Base-by-base conservation (phyloP, 2,888 invertebrate genomes). In the Nemapogon koenigi region DNA sequence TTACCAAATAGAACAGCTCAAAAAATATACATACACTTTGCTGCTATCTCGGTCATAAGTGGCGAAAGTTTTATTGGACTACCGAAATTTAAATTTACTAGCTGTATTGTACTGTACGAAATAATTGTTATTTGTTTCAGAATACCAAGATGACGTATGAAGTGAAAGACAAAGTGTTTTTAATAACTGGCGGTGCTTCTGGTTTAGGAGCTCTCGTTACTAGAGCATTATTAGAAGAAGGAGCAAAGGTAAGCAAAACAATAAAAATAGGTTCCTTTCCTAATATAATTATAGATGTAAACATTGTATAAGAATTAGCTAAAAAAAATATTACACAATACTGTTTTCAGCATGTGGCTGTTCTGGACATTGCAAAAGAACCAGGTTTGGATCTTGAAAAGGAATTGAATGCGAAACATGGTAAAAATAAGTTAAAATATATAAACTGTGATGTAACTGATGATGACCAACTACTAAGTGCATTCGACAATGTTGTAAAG, bases 101-200 rank as follows among this genome's bases (percentile, higher is more conserved):
- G n/a, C n/a, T n/a, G n/a, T n/a, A n/a, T n/a, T n/a, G n/a, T n/a
- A n/a, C n/a, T n/a, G n/a, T n/a, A n/a, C n/a, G n/a, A n/a, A n/a
- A n/a, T n/a, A n/a, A n/a, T n/a, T n/a, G n/a, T n/a, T n/a, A n/a
- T 28, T 28, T 28, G 11, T 4, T 28, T 11, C 28, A 28, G 28
- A 28, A 11, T 26, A 26, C 3, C 19, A 39, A 14, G 8, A 49
- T 48, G 57, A 44, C 41, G 29, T 56, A 54, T 49, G 52, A 54
- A 15, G 54, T 59, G 46, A 49, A 51, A 36, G 44, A 54, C 30
- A 60, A 59, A 49, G 56, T 65, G 2, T 57, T 61, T 27, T 37
- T 67, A 1, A 53, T 63, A 10, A 67, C 65, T 1, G 66, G 66
- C 1, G 65, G 55, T 0, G 62, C 65, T 2, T 52, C 49, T 1